Evolutionary conservation across 2,888 invertebrate genomes (phyloP).

Genomic region (Dendrolimus houi): DNA sequence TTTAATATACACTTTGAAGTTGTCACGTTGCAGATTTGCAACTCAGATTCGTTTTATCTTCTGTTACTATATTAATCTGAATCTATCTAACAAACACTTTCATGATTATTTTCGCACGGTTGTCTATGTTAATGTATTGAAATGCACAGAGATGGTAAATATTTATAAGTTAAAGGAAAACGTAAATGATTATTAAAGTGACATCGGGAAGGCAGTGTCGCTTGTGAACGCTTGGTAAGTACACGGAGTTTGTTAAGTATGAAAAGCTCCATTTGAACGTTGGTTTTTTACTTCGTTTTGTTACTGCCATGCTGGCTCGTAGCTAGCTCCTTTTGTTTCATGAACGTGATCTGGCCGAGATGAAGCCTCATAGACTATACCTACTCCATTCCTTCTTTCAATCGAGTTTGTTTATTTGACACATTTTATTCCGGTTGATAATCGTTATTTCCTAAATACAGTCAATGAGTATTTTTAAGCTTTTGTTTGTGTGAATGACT

Average conservation of each 20-base stretch:
- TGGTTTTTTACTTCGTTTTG: conserved; percentile 55
- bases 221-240: conserved; percentile 38
- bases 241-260: conserved; percentile 57
- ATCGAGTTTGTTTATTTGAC: conserved; percentile 55
- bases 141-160: conserved; percentile 24
- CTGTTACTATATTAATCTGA: conserved; percentile 24
- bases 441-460: too few species aligned
- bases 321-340: conserved; percentile 62
- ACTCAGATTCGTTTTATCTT: conserved; percentile 39
- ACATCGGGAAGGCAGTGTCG: conserved; percentile 25
- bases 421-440: conserved; percentile 25
- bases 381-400: conserved; percentile 53
- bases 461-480: too few species aligned
- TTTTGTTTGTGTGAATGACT: too few species aligned
- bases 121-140: conserved; percentile 18
- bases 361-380: conserved; percentile 57
- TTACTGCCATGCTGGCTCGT: conserved; percentile 47
- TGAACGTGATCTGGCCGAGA: conserved; percentile 69
- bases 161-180: conserved; percentile 18
- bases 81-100: too few species aligned
- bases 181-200: conserved; percentile 27
- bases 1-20: conserved; percentile 17
- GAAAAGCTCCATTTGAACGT: conserved; percentile 63
- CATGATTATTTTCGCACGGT: conserved; percentile 16
- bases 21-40: conserved; percentile 65